A percentile compares a stretch with the other conserved stretches of the same genome.
Conservation (phyloP, 2,113 vertebrate species). For the Notechis scutatus region DNA sequence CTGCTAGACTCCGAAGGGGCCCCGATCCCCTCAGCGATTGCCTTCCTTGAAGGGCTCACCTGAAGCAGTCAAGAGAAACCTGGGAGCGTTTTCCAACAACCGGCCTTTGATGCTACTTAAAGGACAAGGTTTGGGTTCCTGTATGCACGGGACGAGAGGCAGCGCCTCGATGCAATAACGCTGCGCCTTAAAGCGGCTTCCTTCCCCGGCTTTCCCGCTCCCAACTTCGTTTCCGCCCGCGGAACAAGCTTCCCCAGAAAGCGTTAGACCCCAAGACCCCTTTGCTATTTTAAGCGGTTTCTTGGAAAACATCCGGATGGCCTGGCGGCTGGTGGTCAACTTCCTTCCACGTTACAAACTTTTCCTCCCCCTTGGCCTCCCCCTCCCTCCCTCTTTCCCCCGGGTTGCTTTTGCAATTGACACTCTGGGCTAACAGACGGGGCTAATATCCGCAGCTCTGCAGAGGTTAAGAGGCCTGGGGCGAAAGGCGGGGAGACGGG, state of each 20-base stretch:
- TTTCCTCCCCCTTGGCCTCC: background rate
- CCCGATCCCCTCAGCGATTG: background rate
- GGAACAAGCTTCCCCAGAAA: background rate
- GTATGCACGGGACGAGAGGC: accelerated
- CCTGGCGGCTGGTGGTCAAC: background rate
- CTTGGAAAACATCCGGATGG: background rate
- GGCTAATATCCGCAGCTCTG: slow-evolving; percentile 23
- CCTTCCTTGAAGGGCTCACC: too few relatives aligned
- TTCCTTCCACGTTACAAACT: background rate
- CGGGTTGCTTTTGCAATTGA: slow-evolving; percentile 21
- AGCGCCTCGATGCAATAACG: background rate
- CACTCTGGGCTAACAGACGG: slow-evolving; percentile 30
- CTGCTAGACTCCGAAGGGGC: background rate
- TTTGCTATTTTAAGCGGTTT: background rate
- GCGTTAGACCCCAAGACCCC: background rate
- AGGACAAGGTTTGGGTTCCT: background rate
- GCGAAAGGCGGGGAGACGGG: background rate
- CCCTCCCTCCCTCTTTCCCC: background rate
- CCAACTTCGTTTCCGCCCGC: background rate
- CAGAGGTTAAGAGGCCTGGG: slow-evolving; percentile 24
- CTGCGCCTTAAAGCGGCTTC: background rate
- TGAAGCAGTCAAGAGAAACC: background rate
- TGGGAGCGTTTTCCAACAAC: background rate
- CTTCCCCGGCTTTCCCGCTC: too few relatives aligned
- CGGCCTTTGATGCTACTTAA: background rate